Base-by-base conservation (phyloP, 2,113 vertebrate species). In the Daubentonia madagascariensis region DNA sequence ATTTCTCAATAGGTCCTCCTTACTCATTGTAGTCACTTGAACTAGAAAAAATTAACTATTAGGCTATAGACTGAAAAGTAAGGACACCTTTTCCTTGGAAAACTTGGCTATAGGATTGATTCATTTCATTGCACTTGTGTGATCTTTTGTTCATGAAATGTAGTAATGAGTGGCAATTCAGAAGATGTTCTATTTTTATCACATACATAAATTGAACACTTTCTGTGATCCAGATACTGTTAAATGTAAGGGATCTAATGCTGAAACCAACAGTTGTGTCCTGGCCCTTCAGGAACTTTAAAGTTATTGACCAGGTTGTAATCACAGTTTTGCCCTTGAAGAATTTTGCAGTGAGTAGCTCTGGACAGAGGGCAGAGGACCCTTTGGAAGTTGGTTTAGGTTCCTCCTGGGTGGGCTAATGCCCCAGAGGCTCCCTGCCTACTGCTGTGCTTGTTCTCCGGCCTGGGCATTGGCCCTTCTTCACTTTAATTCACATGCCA, bases 371-470 rank as follows among this genome's bases (percentile, higher is more conserved):
- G 10, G 0, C 65, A 40, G 72, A 28, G 40, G 52, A 28, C 28
- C 4, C 45, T 32, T 45, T 23, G 40, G 61, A 75, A 23, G 22
- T 8, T 32, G 37, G 1, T 14, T 37, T n/a, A 7, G 54, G 10
- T 57, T 68, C 17, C 63, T 63, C 73, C 28, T 12, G 5, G 8
- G 35, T 12, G 9, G 10, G 35, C 25, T 50, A 8, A 30, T 0
- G 35, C 37, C 43, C 28, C 12, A 1, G 1, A 16, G 30, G 32
- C 32, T 61, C 28, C 72, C 22, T 32, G 20, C 10, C 13, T 30
- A 11, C 40, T 0, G 11, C 18, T 50, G 43, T 1, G 61, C 45
- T 23, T 2, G 11, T 10, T 43, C 48, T 79, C 30, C 0, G 5
- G 37, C 32, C 1, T 37, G 48, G 61, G 45, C 17, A 30, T 50